phyloP scores from a whole-genome alignment of 2,797 vertebrate genomes.

The Centropyge bicolor region DNA sequence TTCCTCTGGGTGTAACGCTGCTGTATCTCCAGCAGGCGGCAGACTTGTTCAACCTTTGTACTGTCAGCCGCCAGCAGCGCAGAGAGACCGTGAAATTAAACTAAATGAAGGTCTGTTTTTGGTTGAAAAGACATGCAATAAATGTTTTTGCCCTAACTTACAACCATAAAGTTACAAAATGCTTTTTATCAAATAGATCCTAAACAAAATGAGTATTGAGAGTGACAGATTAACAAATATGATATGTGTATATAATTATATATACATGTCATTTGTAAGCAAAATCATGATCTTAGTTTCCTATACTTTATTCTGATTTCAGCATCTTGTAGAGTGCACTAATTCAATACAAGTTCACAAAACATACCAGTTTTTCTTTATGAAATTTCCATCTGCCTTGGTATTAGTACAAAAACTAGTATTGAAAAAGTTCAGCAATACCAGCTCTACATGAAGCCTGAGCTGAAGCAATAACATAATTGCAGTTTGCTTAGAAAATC shows the following conservation, averaged over 20 bases:
- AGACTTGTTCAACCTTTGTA: slow-evolving; percentile 12
- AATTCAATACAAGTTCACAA: neutral
- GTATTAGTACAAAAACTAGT: neutral
- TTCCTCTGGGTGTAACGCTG: neutral
- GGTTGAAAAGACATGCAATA: neutral
- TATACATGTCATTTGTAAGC: no score
- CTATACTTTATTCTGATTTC: neutral
- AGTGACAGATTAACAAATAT: neutral
- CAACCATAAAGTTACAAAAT: neutral
- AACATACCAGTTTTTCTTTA: neutral
- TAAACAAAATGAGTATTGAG: neutral
- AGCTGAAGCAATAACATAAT: neutral
- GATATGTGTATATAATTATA: no score
- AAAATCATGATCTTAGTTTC: neutral
- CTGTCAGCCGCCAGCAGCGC: neutral
- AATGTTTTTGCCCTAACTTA: neutral
- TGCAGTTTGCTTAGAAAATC: neutral
- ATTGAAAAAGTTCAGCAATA: neutral
- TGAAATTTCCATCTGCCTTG: rapidly evolving
- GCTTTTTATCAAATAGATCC: neutral
- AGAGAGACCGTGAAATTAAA: neutral
- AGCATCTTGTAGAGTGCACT: neutral
- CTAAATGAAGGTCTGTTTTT: neutral
- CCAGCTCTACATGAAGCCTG: neutral
- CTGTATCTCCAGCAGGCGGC: slow-evolving; percentile 52